These are phyloP conservation scores for Lanius ludovicianus DNA, from an alignment of 2,113 vertebrate species.

Conservation along the genomic window DNA sequence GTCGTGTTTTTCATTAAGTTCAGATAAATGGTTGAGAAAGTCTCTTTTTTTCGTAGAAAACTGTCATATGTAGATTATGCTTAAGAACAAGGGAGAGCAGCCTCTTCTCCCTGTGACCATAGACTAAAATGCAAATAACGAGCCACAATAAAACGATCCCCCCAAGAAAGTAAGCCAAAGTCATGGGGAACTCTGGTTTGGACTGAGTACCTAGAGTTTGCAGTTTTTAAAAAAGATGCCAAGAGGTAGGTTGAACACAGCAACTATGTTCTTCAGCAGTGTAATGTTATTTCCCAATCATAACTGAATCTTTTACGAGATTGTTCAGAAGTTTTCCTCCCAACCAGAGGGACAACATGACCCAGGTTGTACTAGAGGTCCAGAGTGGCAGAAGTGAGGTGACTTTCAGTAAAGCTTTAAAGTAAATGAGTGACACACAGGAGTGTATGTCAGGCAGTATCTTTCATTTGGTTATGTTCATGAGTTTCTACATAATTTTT, in stretches of 20 bases:
- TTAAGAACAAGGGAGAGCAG: neutral
- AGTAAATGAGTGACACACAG: neutral
- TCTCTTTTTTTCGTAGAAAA: accelerated
- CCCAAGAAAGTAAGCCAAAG: neutral
- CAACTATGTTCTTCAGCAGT: accelerated
- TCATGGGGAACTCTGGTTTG: neutral
- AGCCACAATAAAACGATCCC: accelerated
- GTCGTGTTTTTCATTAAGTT: accelerated
- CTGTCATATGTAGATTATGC: neutral
- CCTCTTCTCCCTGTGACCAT: neutral
- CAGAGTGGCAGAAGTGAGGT: neutral
- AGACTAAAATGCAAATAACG: neutral
- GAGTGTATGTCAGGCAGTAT: neutral
- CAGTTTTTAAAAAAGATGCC: neutral
- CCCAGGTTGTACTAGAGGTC: too few species aligned
- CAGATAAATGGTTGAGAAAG: neutral
- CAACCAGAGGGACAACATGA: accelerated
- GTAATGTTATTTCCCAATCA: accelerated
- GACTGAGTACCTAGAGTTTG: neutral
- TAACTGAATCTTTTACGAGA: neutral
- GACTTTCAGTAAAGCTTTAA: neutral
- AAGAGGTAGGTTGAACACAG: neutral
- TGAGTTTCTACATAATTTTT: neutral
- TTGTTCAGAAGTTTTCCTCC: neutral
- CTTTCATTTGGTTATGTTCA: neutral